Percentiles rank a stretch among this genome's conserved stretches.
These are phyloP conservation scores for Zosterops japonicus DNA, from an alignment of 2,113 vertebrate genomes.

Conservation along the genomic window DNA sequence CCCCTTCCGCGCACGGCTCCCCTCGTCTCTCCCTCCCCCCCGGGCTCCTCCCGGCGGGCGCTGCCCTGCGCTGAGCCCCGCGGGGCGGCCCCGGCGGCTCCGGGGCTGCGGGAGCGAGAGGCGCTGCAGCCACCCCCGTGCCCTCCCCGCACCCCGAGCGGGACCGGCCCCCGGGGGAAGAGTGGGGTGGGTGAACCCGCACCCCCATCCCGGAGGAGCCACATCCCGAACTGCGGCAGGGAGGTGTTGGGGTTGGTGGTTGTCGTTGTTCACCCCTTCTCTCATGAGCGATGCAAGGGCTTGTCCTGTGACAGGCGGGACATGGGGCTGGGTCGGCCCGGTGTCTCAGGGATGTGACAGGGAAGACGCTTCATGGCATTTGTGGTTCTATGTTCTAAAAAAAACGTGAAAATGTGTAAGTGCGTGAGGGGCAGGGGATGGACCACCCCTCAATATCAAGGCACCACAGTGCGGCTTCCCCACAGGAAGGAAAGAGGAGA, in stretches of 20 bases:
- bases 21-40: background rate
- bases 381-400: background rate
- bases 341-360: background rate
- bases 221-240: background rate
- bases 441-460: background rate
- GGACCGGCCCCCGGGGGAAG: background rate
- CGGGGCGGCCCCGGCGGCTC: background rate
- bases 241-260: background rate
- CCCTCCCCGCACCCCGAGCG: background rate
- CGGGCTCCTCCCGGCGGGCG: background rate
- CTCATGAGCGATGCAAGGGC: background rate
- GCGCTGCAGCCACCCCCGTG: background rate
- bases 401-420: background rate
- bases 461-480: background rate
- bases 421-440: background rate
- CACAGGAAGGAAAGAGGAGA: background rate
- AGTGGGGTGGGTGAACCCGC: background rate
- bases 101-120: background rate
- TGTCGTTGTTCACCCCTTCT: background rate
- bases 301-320: background rate
- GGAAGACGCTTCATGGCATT: background rate
- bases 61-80: background rate
- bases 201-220: background rate
- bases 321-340: background rate
- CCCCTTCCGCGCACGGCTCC: constrained; percentile 25